Evolutionary conservation across 2,888 invertebrate species (phyloP).

Genomic region (Leucoptera coffeella): DNA sequence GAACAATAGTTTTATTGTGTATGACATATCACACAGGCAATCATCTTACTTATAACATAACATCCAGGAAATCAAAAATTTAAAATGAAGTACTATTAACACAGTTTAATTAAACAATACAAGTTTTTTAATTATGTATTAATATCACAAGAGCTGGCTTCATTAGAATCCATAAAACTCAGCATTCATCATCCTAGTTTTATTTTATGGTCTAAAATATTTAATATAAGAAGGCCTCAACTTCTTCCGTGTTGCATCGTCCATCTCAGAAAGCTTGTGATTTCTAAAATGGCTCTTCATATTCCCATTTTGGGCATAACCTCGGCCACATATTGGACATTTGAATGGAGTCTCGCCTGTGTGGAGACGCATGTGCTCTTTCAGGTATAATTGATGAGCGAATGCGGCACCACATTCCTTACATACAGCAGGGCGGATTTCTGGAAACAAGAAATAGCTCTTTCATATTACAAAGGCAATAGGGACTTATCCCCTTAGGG

Average conservation of each 20-base stretch:
- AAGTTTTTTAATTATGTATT: too few species aligned
- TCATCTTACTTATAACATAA: too few species aligned
- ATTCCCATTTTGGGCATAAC: constrained; percentile 39
- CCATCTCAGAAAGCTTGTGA: constrained; percentile 31
- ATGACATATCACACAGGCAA: too few species aligned
- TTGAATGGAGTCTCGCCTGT: constrained; percentile 45
- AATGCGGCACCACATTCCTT: constrained; percentile 28
- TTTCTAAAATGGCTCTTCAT: constrained; percentile 42
- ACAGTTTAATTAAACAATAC: too few species aligned
- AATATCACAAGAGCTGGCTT: too few species aligned
- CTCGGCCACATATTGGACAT: constrained; percentile 38
- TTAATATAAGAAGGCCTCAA: constrained; percentile 35
- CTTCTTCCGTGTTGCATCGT: constrained; percentile 20
- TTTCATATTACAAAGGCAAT: too few species aligned
- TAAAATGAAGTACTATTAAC: too few species aligned
- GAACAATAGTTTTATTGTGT: too few species aligned
- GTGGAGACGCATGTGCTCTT: constrained; percentile 39
- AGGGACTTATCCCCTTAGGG: too few species aligned
- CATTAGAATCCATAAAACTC: too few species aligned
- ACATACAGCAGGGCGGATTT: constrained; percentile 35
- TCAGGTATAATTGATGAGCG: constrained; percentile 35
- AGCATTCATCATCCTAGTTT: too few species aligned
- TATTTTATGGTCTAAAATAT: constrained; percentile 21
- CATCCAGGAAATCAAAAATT: too few species aligned
- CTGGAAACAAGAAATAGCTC: constrained; percentile 16